Evolutionary conservation across 2,113 vertebrate species (phyloP), one percentile per base, ranked within the genome.

Genomic region (Semicossyphus pulcher): DNA sequence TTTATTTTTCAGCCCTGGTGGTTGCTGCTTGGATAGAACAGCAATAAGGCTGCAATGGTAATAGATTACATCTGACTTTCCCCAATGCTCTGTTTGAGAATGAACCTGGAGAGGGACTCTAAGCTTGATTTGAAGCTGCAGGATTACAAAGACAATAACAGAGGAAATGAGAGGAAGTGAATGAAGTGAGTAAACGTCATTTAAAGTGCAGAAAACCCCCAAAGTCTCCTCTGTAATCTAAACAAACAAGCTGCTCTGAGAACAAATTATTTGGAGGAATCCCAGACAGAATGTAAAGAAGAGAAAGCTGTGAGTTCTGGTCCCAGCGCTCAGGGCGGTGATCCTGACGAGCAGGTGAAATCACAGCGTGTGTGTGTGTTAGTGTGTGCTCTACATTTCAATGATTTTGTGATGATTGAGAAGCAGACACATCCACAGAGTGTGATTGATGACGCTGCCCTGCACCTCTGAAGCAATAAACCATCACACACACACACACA

Each of bases 401-500:
- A 67, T 53, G 76, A 69, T 80, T 80, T 57, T 66, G 61, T 54
- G 74, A 79, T 65, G 74, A 81, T 79, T 72, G 65, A 76, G 68
- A 83, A 76, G 78, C 52, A 51, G 71, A 71, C 81, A 81, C 57
- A 48, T 75, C 60, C 61, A 62, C 53, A 49, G 21, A 29, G 57
- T 60, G 64, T 83, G 85, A 80, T 74, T 73, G 68, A 82, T 80
- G 48, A 59, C 41, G 2, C 5, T 41, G 25, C 23, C 51, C 57
- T 63, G 57, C 9, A 36, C 48, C 81, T 61, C 63, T 52, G 49
- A 41, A 23, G 51, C 39, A 26, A 72, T 81, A 76, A 71, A 62
- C 28, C 21, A 60, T 34, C 51, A 65, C 54, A 54, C 53, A 56
- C 74, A 41, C 59, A 61, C 18, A 49, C 44, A 63, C 51, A 64